Base-by-base conservation (phyloP, 2,888 invertebrate genomes). In the Melangyna quadrimaculata region DNA sequence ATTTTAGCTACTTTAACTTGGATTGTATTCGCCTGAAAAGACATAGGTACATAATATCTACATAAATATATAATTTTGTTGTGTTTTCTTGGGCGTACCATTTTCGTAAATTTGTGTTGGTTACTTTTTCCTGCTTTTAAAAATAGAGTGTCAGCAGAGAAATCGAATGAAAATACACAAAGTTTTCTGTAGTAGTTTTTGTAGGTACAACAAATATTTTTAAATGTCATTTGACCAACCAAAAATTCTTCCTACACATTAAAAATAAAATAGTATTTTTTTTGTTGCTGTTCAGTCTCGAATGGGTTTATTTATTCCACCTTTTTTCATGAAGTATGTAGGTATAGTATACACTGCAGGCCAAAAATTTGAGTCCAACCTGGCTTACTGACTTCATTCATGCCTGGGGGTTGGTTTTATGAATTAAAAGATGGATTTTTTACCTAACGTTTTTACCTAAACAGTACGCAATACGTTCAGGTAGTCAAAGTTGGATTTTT, bases 221-320 rank as follows among this genome's bases (percentile, higher is more conserved):
- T 71, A 84, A 84, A 84, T 84, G 83, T 79, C 83, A 84, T 71
- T 84, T 79, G 37, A 79, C 79, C 57, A 78, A 78, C 69, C 40
- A 59, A 51, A 37, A 51, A 32, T 3, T 14, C 27, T 37, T 40
- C 37, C n/a, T 37, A 59, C 10, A 24, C 59, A 22, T 59, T 37
- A 22, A 59, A 59, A 59, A 59, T 59, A 24, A 59, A 59, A 24
- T 24, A 37, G 59, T 37, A 22, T 37, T 37, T 24, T 59, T 40
- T 8, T 19, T 10, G n/a, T 17, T 24, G 51, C 24, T 24, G 14
- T 24, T 51, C 51, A 51, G 1, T 51, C 14, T 51, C 24, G 51
- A 51, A 55, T 65, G 35, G 35, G 9, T 63, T 78, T 35, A 55
- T 71, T 48, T 78, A 57, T 72, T 65, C 29, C 57, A 55, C 53